Evolutionary conservation across 1,140 invertebrate genomes (phyloP).

Genomic region (Diuraphis noxia): DNA sequence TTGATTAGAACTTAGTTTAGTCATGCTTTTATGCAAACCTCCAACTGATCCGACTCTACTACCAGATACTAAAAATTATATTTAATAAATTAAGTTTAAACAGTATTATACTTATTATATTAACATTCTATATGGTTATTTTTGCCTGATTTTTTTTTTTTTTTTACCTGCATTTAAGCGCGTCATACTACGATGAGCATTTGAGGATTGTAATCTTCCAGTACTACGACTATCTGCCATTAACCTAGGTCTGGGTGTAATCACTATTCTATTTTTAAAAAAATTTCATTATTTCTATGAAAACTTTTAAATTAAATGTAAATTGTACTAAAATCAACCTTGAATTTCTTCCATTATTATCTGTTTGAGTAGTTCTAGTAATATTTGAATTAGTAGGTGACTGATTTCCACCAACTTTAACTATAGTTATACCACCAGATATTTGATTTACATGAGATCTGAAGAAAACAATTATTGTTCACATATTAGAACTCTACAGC

Average conservation of each 20-base stretch:
- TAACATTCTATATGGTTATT: background rate
- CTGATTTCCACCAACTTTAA: slow-evolving; percentile 68
- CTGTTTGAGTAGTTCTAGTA: slow-evolving; percentile 46
- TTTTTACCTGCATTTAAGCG: slow-evolving; percentile 67
- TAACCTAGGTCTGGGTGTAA: slow-evolving; percentile 56
- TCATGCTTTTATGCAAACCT: slow-evolving; percentile 80
- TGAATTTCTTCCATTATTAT: slow-evolving; percentile 39
- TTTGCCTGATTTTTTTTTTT: background rate
- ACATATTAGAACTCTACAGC: background rate
- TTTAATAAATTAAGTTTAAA: slow-evolving; percentile 58
- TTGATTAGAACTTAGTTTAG: slow-evolving; percentile 74
- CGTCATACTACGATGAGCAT: slow-evolving; percentile 74
- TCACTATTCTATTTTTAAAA: slow-evolving; percentile 56
- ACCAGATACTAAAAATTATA: slow-evolving; percentile 56
- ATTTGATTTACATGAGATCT: slow-evolving; percentile 68
- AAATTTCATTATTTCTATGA: background rate
- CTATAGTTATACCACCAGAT: slow-evolving; percentile 73
- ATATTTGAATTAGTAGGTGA: slow-evolving; percentile 41
- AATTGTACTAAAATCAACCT: background rate
- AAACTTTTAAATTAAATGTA: background rate
- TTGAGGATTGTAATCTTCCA: slow-evolving; percentile 69
- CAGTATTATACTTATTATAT: background rate
- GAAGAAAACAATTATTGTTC: slow-evolving; percentile 37
- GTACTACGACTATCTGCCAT: slow-evolving; percentile 71
- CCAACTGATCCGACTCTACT: slow-evolving; percentile 68